A percentile compares a stretch with the other conserved stretches of the same genome.
Evolutionary conservation across 2,888 invertebrate species (phyloP).

Genomic region (Cerastis rubricosa): DNA sequence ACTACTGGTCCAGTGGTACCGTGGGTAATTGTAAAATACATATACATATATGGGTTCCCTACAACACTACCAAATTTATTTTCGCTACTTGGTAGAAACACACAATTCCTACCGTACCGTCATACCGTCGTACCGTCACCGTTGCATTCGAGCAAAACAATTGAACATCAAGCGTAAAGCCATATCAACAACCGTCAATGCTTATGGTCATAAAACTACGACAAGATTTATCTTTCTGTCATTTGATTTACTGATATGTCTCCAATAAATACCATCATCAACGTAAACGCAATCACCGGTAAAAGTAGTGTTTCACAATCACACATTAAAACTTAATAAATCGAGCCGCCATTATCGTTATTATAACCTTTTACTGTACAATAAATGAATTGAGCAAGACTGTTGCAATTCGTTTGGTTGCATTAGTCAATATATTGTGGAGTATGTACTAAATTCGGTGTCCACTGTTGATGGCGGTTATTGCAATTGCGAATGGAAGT

Average conservation of each 20-base stretch:
- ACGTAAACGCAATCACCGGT: slow-evolving; percentile 28
- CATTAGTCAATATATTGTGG: slow-evolving; percentile 28
- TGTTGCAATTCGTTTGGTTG: slow-evolving; percentile 23
- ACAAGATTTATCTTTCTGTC: neutral
- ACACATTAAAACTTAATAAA: slow-evolving; percentile 46
- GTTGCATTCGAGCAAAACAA: too few relatives aligned
- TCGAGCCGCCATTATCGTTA: slow-evolving; percentile 23
- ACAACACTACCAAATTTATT: too few relatives aligned
- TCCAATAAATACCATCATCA: slow-evolving; percentile 10
- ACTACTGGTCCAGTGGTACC: too few relatives aligned
- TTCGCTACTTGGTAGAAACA: too few relatives aligned
- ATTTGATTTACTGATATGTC: slow-evolving; percentile 11
- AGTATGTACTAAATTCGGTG: slow-evolving; percentile 5
- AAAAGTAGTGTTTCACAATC: slow-evolving; percentile 41
- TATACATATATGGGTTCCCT: too few relatives aligned
- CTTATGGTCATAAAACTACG: neutral
- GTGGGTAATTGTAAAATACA: too few relatives aligned
- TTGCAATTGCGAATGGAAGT: neutral
- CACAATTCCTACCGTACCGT: too few relatives aligned
- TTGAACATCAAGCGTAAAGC: too few relatives aligned
- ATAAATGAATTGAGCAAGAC: slow-evolving; percentile 39
- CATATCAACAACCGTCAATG: too few relatives aligned
- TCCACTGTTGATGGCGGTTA: neutral
- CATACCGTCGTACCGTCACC: too few relatives aligned
- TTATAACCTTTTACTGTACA: slow-evolving; percentile 40